These are phyloP conservation scores for Tauraco erythrolophus DNA, from an alignment of 2,113 vertebrate species.

Conservation along the genomic window DNA sequence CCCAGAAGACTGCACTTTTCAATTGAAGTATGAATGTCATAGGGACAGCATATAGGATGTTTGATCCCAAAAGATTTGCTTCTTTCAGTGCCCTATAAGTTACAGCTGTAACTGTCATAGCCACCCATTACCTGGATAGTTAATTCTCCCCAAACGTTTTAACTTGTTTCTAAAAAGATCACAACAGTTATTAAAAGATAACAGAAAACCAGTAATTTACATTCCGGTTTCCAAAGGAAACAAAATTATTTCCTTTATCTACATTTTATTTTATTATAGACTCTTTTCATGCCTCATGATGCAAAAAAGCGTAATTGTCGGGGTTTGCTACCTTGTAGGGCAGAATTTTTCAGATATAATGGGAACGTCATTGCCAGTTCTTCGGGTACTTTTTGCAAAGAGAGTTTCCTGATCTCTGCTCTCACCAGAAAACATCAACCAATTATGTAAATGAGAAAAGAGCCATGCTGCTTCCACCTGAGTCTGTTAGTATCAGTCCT, in stretches of 20 bases:
- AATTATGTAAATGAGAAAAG: not conserved
- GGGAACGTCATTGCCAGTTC: not conserved
- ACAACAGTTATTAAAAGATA: not conserved
- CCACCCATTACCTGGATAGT: slow-evolving; percentile 8
- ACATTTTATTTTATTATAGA: not conserved
- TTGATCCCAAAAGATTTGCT: slow-evolving; percentile 54
- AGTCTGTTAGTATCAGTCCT: not conserved
- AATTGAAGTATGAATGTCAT: slow-evolving; percentile 59
- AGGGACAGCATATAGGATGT: slow-evolving; percentile 35
- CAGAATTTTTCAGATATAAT: not conserved
- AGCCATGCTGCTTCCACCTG: not conserved
- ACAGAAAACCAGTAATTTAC: not conserved
- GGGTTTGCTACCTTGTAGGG: not conserved
- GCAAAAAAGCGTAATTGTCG: not conserved
- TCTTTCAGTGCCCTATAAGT: slow-evolving; percentile 8
- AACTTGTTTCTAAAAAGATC: slow-evolving; percentile 18
- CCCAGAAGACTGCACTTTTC: slow-evolving; percentile 38
- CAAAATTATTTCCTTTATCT: not conserved
- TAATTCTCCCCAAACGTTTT: slow-evolving; percentile 14
- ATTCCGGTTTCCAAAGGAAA: not conserved
- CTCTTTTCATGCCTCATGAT: not conserved
- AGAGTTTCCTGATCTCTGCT: not conserved
- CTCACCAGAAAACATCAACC: not conserved
- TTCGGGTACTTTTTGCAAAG: not conserved
- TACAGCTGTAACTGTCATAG: slow-evolving; percentile 57